Conservation (phyloP, 1,140 invertebrate genomes). For the Dolichoris vasculosae region DNA sequence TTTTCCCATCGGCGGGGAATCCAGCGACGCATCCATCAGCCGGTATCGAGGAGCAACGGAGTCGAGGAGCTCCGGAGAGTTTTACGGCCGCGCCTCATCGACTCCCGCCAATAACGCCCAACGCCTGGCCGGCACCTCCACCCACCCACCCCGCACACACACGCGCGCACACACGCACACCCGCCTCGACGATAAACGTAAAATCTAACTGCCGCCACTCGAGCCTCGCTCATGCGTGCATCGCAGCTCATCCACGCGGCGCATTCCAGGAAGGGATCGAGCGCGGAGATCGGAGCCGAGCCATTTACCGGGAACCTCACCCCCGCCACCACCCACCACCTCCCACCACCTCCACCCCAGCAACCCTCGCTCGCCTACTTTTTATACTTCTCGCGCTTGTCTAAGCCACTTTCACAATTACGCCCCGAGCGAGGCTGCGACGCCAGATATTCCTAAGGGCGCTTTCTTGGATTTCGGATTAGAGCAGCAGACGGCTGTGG, state of each 20-base stretch:
- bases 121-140: too few relatives aligned
- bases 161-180: background rate
- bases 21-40: background rate
- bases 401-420: background rate
- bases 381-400: background rate
- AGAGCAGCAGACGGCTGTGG: background rate
- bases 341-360: background rate
- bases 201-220: constrained; percentile 42
- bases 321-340: background rate
- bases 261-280: background rate
- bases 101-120: background rate
- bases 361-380: background rate
- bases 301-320: constrained; percentile 18
- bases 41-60: background rate
- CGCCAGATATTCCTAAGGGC: background rate
- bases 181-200: constrained; percentile 35
- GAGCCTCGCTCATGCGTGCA: background rate
- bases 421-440: background rate
- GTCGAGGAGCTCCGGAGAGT: background rate
- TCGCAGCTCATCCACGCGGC: background rate
- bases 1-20: background rate
- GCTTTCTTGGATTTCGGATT: background rate
- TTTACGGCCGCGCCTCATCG: background rate
- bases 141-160: too few relatives aligned
- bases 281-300: constrained; percentile 9